phyloP scores from a whole-genome alignment of 2,888 invertebrate genomes.

The Drosophila mercatorum region DNA sequence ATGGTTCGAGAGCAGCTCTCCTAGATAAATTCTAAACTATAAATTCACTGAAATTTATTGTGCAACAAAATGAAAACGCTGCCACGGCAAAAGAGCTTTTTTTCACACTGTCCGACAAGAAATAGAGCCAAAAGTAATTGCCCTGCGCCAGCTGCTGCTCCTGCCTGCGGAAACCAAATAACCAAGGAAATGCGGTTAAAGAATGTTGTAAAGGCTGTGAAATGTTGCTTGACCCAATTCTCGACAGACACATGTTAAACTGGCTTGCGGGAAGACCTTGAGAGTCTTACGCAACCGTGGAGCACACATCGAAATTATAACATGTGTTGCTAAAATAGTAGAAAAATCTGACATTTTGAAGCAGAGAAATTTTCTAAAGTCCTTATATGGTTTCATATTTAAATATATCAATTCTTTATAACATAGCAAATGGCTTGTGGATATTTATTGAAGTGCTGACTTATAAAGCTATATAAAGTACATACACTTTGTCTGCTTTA shows the following conservation, averaged over 20 bases:
- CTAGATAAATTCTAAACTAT: constrained; percentile 51
- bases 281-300: constrained; percentile 31
- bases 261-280: constrained; percentile 27
- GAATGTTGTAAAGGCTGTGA: constrained; percentile 28
- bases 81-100: constrained; percentile 34
- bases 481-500: too few species aligned
- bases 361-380: not conserved
- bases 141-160: constrained; percentile 41
- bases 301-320: not conserved
- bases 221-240: constrained; percentile 5
- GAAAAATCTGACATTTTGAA: too few species aligned
- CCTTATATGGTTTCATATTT: not conserved
- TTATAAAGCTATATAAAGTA: too few species aligned
- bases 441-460: too few species aligned
- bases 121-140: constrained; percentile 41
- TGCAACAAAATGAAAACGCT: constrained; percentile 70
- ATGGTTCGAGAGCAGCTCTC: constrained; percentile 24
- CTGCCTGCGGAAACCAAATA: constrained; percentile 51
- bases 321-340: too few species aligned
- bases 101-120: constrained; percentile 53
- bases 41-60: constrained; percentile 71
- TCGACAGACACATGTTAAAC: constrained; percentile 19
- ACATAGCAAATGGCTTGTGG: too few species aligned
- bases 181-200: constrained; percentile 34
- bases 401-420: not conserved